These are phyloP conservation scores for Semotilus atromaculatus DNA, from an alignment of 2,797 vertebrate genomes.

Conservation along the genomic window DNA sequence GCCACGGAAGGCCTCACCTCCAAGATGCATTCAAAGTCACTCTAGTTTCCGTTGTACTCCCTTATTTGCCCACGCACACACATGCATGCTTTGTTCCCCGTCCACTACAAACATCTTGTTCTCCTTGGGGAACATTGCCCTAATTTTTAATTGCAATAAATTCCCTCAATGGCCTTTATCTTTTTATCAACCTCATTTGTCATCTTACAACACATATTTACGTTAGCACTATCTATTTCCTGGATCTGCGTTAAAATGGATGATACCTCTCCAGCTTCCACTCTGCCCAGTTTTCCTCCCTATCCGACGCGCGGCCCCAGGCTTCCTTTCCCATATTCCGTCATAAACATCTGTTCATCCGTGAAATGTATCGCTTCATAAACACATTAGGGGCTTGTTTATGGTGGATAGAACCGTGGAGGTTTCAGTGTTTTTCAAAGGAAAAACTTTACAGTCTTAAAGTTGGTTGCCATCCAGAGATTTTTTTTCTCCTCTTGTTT, in stretches of 20 bases:
- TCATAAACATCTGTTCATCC: constrained; percentile 61
- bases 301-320: background rate
- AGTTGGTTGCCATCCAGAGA: constrained; percentile 43
- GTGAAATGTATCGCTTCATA: constrained; percentile 62
- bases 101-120: constrained; percentile 39
- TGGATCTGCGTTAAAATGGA: constrained; percentile 56
- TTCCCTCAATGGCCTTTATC: constrained; percentile 47
- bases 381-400: constrained; percentile 68
- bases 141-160: constrained; percentile 50
- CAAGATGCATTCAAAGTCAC: constrained; percentile 22
- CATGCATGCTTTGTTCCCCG: constrained; percentile 17
- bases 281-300: constrained; percentile 40
- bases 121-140: constrained; percentile 16
- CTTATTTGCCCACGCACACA: background rate
- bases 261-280: constrained; percentile 39
- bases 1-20: constrained; percentile 9
- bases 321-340: constrained; percentile 55
- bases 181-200: constrained; percentile 60
- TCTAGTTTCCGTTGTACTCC: constrained; percentile 22
- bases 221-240: constrained; percentile 56
- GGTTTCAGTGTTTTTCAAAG: constrained; percentile 60
- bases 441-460: constrained; percentile 48
- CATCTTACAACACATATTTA: constrained; percentile 58
- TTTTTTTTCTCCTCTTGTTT: constrained; percentile 51
- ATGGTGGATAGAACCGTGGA: constrained; percentile 58